phyloP scores from a whole-genome alignment of 2,888 invertebrate species.

The Gasteruption jaculator region DNA sequence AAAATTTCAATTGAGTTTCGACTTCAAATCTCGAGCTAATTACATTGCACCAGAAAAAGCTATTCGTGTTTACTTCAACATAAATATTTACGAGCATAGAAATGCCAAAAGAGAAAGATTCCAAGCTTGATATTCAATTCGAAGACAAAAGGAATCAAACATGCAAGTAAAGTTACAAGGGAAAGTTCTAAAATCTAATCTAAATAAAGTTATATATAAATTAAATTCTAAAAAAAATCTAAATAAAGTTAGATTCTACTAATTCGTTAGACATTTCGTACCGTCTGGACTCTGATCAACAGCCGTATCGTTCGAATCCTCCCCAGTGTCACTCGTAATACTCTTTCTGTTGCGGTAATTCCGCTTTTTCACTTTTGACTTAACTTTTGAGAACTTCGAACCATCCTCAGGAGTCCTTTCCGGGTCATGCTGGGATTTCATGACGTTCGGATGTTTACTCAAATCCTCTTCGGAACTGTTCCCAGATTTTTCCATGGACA shows the following conservation, averaged over 20 bases:
- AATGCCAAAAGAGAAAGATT: too few species aligned
- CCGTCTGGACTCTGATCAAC: too few species aligned
- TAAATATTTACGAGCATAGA: too few species aligned
- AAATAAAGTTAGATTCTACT: constrained; percentile 1
- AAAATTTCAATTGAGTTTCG: too few species aligned
- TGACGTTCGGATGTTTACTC: constrained; percentile 32
- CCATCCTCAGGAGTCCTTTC: constrained; percentile 12
- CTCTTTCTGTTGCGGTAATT: constrained; percentile 34
- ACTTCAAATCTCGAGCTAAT: too few species aligned
- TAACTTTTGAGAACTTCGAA: constrained; percentile 30
- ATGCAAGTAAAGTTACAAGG: too few species aligned
- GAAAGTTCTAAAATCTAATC: not conserved
- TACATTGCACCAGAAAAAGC: too few species aligned
- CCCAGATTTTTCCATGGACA: constrained; percentile 28
- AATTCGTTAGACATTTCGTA: too few species aligned
- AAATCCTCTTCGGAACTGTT: constrained; percentile 31
- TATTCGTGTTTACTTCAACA: too few species aligned
- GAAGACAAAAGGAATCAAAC: too few species aligned
- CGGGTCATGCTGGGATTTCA: constrained; percentile 20
- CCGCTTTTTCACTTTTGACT: constrained; percentile 35
- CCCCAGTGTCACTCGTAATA: constrained; percentile 20
- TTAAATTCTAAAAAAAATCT: constrained; percentile 1
- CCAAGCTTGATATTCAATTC: too few species aligned
- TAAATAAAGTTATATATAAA: constrained; percentile 5
- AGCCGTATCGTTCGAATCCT: constrained; percentile 21